Percentiles rank a stretch among this genome's conserved stretches.
Evolutionary conservation across 2,888 invertebrate genomes (phyloP).

Genomic region (Uropetala carovei): DNA sequence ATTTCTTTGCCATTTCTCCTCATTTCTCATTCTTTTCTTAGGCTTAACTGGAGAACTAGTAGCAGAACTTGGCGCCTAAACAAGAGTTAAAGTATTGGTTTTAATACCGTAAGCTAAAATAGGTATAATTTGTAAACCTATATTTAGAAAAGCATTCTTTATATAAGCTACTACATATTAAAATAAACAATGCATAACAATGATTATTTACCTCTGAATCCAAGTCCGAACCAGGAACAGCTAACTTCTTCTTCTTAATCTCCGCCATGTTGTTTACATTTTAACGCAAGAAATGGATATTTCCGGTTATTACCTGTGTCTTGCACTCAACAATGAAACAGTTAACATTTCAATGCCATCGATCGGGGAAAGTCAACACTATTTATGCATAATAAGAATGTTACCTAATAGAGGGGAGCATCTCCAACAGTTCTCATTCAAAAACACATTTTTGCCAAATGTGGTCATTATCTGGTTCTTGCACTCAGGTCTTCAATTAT

Average conservation of each 20-base stretch:
- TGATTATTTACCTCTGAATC: not conserved
- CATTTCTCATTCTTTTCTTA: conserved; percentile 8
- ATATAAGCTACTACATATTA: not conserved
- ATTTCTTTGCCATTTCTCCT: conserved; percentile 1
- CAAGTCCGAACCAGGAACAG: not conserved
- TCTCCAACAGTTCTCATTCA: too few species aligned
- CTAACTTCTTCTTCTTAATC: not conserved
- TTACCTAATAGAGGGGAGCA: too few species aligned
- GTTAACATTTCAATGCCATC: too few species aligned
- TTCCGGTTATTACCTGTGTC: not conserved
- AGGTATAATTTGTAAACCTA: not conserved
- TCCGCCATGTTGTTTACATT: not conserved
- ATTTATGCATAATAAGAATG: too few species aligned
- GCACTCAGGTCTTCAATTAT: too few species aligned
- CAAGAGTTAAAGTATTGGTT: not conserved
- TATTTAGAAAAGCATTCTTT: not conserved
- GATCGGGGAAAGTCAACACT: too few species aligned
- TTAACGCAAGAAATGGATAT: not conserved
- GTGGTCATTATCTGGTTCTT: too few species aligned
- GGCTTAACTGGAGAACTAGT: not conserved
- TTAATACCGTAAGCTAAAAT: not conserved
- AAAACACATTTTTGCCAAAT: too few species aligned
- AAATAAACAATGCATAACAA: not conserved
- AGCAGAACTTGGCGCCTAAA: not conserved
- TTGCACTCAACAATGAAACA: not conserved